These are phyloP conservation scores for Equus quagga DNA, from an alignment of 2,113 vertebrate species.

Conservation along the genomic window DNA sequence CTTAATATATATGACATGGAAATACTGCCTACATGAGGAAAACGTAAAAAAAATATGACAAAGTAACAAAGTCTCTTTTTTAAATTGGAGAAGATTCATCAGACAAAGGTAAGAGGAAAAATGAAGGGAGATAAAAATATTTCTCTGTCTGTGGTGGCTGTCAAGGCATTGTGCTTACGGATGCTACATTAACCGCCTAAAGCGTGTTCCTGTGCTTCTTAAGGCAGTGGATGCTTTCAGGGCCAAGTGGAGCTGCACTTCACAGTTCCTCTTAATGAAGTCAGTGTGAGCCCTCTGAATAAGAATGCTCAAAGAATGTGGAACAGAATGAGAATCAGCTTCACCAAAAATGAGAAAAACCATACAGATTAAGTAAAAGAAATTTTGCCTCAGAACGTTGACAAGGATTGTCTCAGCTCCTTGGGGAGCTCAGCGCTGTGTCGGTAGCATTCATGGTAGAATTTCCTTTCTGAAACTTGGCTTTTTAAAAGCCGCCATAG, in stretches of 20 bases:
- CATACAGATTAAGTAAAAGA: constrained; percentile 64
- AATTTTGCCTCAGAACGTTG: constrained; percentile 50
- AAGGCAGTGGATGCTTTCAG: constrained; percentile 1
- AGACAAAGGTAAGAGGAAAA: constrained; percentile 31
- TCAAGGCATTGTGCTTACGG: not conserved
- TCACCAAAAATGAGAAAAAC: constrained; percentile 51
- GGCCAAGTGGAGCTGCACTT: not conserved
- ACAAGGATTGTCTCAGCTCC: constrained; percentile 36
- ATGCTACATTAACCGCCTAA: not conserved
- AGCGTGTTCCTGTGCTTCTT: not conserved
- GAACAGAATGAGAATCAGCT: constrained; percentile 55
- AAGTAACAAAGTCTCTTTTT: not conserved
- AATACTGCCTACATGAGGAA: constrained; percentile 34
- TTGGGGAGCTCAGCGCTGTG: constrained; percentile 23
- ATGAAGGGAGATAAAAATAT: constrained; percentile 39
- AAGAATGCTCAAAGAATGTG: constrained; percentile 60
- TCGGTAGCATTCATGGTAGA: not conserved
- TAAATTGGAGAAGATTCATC: constrained; percentile 30
- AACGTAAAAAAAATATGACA: constrained; percentile 47
- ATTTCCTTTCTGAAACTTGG: not conserved
- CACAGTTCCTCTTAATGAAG: constrained; percentile 60
- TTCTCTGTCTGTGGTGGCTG: constrained; percentile 10
- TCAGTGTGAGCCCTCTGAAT: constrained; percentile 60
- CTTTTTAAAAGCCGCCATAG: constrained; percentile 8
- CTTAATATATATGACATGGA: not conserved